Evolutionary conservation across 2,888 invertebrate genomes (phyloP).

Genomic region (Dicroscelio sp.): DNA sequence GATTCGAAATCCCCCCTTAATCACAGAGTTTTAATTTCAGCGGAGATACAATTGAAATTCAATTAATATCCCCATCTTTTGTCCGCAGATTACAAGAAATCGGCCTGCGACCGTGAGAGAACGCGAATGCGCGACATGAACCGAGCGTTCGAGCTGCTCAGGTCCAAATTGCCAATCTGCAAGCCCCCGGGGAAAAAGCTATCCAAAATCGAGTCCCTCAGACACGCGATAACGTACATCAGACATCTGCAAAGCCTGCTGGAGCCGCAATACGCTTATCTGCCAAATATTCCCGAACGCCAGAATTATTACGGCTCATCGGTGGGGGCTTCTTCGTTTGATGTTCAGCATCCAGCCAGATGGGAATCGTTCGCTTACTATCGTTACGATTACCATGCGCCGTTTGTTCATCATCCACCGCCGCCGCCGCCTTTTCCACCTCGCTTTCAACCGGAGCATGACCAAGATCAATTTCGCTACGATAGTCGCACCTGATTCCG

Average conservation of each 20-base stretch:
- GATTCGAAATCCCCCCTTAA: too few species aligned
- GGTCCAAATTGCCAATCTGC: constrained; percentile 95
- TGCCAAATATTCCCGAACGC: constrained; percentile 86
- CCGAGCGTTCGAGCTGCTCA: constrained; percentile 95
- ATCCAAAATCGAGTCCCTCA: constrained; percentile 96
- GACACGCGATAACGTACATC: constrained; percentile 96
- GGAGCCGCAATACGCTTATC: constrained; percentile 89
- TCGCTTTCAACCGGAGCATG: constrained; percentile 79
- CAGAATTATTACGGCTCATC: constrained; percentile 84
- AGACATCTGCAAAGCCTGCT: constrained; percentile 94
- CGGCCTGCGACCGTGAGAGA: constrained; percentile 96
- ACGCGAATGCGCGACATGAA: constrained; percentile 97
- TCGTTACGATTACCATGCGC: constrained; percentile 90
- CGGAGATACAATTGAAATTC: not conserved
- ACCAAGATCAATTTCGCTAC: constrained; percentile 76
- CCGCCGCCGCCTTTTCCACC: constrained; percentile 85
- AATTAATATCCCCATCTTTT: not conserved
- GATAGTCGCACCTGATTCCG: constrained; percentile 73
- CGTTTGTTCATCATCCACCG: constrained; percentile 86
- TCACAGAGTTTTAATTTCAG: too few species aligned
- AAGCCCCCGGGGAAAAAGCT: constrained; percentile 97
- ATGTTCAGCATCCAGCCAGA: constrained; percentile 88
- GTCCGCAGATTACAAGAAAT: constrained; percentile 95
- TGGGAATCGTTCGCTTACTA: constrained; percentile 91
- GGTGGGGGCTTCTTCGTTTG: constrained; percentile 83